phyloP scores from a whole-genome alignment of 1,140 invertebrate species.

The Pseudachorutes palmiensis region DNA sequence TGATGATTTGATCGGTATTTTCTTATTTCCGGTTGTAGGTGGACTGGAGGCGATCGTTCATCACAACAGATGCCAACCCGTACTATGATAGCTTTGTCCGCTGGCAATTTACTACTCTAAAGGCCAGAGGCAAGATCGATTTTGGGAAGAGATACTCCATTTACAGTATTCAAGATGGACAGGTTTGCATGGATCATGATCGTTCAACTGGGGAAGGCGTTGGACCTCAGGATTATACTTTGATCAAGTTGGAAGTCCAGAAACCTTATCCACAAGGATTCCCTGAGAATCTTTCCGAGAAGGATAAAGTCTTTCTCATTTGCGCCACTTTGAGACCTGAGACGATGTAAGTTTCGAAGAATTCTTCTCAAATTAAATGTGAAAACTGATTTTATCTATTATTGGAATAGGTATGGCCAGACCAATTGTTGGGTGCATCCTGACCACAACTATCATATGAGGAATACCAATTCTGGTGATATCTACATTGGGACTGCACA shows the following conservation, averaged over 20 bases:
- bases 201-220: slow-evolving; percentile 88
- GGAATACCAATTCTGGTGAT: slow-evolving; percentile 60
- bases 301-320: slow-evolving; percentile 63
- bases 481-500: slow-evolving; percentile 80
- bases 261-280: slow-evolving; percentile 66
- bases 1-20: slow-evolving; percentile 65
- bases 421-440: slow-evolving; percentile 98
- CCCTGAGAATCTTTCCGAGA: slow-evolving; percentile 51
- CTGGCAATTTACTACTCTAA: slow-evolving; percentile 93
- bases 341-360: slow-evolving; percentile 64
- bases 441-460: slow-evolving; percentile 86
- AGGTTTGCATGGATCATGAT: slow-evolving; percentile 99
- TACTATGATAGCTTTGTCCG: slow-evolving; percentile 96
- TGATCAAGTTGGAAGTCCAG: slow-evolving; percentile 86
- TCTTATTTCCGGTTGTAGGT: slow-evolving; percentile 51
- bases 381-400: slow-evolving; percentile 5
- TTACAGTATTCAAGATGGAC: slow-evolving; percentile 90
- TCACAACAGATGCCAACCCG: slow-evolving; percentile 96
- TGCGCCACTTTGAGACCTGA: slow-evolving; percentile 96
- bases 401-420: slow-evolving; percentile 77
- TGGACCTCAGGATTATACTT: slow-evolving; percentile 94
- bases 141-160: slow-evolving; percentile 98
- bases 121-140: slow-evolving; percentile 77
- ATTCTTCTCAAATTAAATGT: not conserved
- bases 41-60: slow-evolving; percentile 94